Evolutionary conservation across 2,888 invertebrate species (phyloP), one percentile per base, ranked within the genome.

Genomic region (Opisthograptis luteolata): DNA sequence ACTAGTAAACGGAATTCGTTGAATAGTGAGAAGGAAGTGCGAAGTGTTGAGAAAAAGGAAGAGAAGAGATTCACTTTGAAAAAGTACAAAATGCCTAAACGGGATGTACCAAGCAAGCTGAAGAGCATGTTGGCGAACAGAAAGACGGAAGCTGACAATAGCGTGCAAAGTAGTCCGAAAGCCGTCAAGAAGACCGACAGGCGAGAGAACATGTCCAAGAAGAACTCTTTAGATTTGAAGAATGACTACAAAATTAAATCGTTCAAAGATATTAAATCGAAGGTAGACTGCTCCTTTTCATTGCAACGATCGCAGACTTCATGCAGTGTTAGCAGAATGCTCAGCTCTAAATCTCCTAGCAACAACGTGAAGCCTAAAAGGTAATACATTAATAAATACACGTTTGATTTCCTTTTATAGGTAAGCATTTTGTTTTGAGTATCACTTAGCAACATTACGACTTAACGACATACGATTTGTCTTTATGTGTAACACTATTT

Each of bases 251-350:
- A 94, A 68, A 91, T 92, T 25, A 95, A 95, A 73, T 93, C 94
- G 7, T 94, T 94, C 60, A 96, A 96, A 82, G 97, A 98, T 78
- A 95, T 98, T 22, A 98, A 97, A 82, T 96, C 97, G 34, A 95
- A 96, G 84, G 95, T 97, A 53, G 92, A 92, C 59, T 92, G 93
- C 70, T 88, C 91, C 12, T 87, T 87, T 68, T 86, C 88, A 5
- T 73, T 89, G 58, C 88, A 91, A 79, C 76, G 89, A 55, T 89
- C 89, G 36, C 89, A 89, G 69, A 92, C 91, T 46, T 85, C 91
- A 6, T 86, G 88, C 64, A 87, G 86, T 71, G 87, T 91, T 39
- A 82, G 80, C 58, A 84, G 90, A 69, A 83, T 89, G 81, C 68
- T 89, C 57, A 88, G 82, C 67, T 86, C 88, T 34, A 90, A 89